These are phyloP conservation scores for Misgurnus anguillicaudatus DNA, from an alignment of 2,113 vertebrate species.

Conservation along the genomic window DNA sequence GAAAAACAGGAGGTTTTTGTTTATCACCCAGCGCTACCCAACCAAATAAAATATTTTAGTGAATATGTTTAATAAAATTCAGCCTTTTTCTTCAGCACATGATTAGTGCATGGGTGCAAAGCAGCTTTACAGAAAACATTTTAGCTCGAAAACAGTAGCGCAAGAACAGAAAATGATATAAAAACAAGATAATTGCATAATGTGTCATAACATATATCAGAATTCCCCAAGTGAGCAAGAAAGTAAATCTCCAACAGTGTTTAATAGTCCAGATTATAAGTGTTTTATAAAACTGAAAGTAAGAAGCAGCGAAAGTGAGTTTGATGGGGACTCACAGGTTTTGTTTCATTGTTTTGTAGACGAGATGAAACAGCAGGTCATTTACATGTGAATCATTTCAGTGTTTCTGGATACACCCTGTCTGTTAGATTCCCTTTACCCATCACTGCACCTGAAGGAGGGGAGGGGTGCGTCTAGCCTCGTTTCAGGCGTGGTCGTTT, in stretches of 20 bases:
- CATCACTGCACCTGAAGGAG: not conserved
- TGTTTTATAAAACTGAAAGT: not conserved
- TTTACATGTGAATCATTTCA: conserved; percentile 53
- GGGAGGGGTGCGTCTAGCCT: not conserved
- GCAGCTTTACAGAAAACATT: too few relatives aligned
- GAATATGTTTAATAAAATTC: too few relatives aligned
- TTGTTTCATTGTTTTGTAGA: conserved; percentile 11
- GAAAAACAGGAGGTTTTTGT: too few relatives aligned
- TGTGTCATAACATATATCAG: too few relatives aligned
- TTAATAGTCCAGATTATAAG: not conserved
- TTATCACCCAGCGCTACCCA: too few relatives aligned
- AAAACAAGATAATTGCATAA: too few relatives aligned
- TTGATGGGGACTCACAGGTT: not conserved
- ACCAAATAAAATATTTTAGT: too few relatives aligned
- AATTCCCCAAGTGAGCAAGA: too few relatives aligned
- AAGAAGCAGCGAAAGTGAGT: not conserved
- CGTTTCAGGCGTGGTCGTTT: not conserved
- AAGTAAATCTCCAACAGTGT: too few relatives aligned
- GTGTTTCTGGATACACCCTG: not conserved
- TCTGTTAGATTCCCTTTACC: not conserved
- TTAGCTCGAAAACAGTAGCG: not conserved
- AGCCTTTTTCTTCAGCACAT: too few relatives aligned
- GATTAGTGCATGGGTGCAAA: too few relatives aligned
- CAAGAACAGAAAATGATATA: not conserved
- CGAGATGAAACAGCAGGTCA: conserved; percentile 5